Evolutionary conservation across 2,888 invertebrate species (phyloP).

Genomic region (Rugalucina vietnamica): DNA sequence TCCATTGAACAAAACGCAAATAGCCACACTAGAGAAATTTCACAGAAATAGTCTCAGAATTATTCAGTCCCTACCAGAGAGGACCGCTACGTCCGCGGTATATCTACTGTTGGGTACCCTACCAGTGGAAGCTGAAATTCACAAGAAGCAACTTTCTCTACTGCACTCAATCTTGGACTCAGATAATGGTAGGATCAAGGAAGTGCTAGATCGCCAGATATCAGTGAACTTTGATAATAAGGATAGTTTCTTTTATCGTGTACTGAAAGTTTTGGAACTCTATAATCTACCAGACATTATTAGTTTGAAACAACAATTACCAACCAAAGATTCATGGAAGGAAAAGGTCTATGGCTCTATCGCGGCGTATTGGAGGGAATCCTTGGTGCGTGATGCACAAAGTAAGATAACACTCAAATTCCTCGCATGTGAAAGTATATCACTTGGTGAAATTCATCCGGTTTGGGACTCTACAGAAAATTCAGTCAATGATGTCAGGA

Average conservation of each 20-base stretch:
- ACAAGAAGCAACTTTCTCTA: conserved; percentile 11
- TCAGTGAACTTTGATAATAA: conserved; percentile 14
- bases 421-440: not conserved
- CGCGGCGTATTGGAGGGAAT: not conserved
- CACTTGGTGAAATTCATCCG: not conserved
- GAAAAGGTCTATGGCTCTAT: not conserved
- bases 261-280: not conserved
- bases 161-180: not conserved
- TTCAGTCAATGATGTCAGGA: not conserved
- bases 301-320: not conserved
- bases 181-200: not conserved
- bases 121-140: conserved; percentile 27
- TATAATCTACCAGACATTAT: conserved; percentile 6
- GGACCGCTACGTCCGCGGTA: conserved; percentile 6
- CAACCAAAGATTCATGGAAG: not conserved
- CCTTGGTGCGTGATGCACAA: not conserved
- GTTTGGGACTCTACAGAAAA: not conserved
- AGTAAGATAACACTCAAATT: not conserved
- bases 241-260: conserved; percentile 3
- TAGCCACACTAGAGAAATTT: conserved; percentile 6
- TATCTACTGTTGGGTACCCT: conserved; percentile 12
- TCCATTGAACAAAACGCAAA: not conserved
- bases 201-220: conserved; percentile 7
- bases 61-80: conserved; percentile 18
- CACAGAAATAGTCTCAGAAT: conserved; percentile 9